Evolutionary conservation across 2,888 invertebrate genomes (phyloP).

Genomic region (Rapana venosa): DNA sequence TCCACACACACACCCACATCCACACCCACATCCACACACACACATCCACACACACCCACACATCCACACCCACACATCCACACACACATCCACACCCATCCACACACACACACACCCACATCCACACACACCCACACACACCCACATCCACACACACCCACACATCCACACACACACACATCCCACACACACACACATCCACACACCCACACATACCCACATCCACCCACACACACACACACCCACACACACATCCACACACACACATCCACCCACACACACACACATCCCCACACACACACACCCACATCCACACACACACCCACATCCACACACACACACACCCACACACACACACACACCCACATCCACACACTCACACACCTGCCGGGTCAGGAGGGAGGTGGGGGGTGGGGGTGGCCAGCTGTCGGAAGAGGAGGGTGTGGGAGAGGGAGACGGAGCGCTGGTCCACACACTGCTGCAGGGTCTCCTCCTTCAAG

Average conservation of each 20-base stretch:
- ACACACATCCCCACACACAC: not conserved
- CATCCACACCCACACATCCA: not conserved
- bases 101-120: not conserved
- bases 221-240: not conserved
- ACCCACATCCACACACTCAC: not conserved
- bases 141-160: not conserved
- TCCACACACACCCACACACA: not conserved
- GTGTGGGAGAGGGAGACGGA: slow-evolving; percentile 79
- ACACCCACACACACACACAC: not conserved
- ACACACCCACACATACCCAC: not conserved
- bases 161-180: not conserved
- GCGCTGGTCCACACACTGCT: slow-evolving; percentile 65
- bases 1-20: not conserved
- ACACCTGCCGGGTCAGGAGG: not conserved
- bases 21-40: not conserved
- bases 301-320: not conserved
- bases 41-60: not conserved
- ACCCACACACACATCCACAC: not conserved
- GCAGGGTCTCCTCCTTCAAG: slow-evolving; percentile 67
- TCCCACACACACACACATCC: not conserved
- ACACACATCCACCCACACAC: not conserved
- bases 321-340: not conserved
- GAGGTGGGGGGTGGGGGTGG: slow-evolving; percentile 62
- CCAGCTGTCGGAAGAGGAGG: slow-evolving; percentile 79
- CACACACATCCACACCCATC: not conserved